These are phyloP conservation scores for Oscheius sp. DNA, from an alignment of 2,888 invertebrate genomes.

Conservation along the genomic window DNA sequence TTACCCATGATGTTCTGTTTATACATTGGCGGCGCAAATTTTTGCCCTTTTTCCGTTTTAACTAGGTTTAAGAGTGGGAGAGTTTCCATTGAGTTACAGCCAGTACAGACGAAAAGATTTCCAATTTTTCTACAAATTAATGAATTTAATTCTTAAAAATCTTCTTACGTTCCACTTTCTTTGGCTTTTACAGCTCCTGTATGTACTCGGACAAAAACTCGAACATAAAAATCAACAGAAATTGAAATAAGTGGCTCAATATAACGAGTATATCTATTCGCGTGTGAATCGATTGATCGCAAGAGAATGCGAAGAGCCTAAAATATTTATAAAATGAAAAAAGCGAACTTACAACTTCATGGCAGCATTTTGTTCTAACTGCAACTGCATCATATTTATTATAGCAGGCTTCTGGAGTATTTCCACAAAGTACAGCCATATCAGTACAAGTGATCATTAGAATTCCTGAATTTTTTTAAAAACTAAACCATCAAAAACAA, in stretches of 20 bases:
- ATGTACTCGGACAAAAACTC: constrained; percentile 87
- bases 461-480: constrained; percentile 78
- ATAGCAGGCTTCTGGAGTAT: constrained; percentile 90
- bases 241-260: constrained; percentile 88
- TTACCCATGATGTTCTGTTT: constrained; percentile 36
- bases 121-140: constrained; percentile 80
- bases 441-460: constrained; percentile 95
- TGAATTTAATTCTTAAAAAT: background rate
- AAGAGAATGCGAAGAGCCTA: constrained; percentile 90
- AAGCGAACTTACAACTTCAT: constrained; percentile 82
- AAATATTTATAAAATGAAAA: constrained; percentile 36
- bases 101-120: constrained; percentile 87
- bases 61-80: constrained; percentile 79
- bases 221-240: constrained; percentile 93
- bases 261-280: constrained; percentile 89
- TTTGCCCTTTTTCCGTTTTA: constrained; percentile 49
- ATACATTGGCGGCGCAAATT: constrained; percentile 41
- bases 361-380: constrained; percentile 84
- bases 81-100: constrained; percentile 83
- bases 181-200: constrained; percentile 86
- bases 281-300: constrained; percentile 87
- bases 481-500: background rate
- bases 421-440: constrained; percentile 91
- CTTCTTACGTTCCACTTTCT: constrained; percentile 79
- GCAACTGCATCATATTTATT: constrained; percentile 92